Evolutionary conservation across 2,113 vertebrate genomes (phyloP).

Genomic region (Xyrauchen texanus): DNA sequence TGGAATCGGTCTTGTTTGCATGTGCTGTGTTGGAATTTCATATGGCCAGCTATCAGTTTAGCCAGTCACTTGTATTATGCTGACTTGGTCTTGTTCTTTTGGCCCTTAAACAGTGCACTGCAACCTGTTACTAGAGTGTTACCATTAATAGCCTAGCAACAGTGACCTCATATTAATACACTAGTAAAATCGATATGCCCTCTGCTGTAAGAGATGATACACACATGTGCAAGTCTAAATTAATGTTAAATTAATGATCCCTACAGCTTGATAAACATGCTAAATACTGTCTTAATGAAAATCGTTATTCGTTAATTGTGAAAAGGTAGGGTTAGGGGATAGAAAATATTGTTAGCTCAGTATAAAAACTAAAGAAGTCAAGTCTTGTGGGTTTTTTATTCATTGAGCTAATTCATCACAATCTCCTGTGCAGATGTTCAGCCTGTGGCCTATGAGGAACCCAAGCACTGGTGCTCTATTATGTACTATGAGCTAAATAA

Average conservation of each 20-base stretch:
- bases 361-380: no score
- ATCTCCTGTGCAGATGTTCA: conserved; percentile 87
- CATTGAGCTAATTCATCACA: not conserved
- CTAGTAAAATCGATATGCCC: conserved; percentile 38
- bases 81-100: conserved; percentile 16
- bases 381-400: not conserved
- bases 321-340: no score
- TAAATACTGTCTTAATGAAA: no score
- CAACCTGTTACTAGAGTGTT: conserved; percentile 25
- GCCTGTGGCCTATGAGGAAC: conserved; percentile 95
- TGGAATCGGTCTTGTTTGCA: no score
- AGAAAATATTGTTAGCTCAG: no score
- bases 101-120: conserved; percentile 14
- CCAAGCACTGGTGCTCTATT: conserved; percentile 99
- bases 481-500: conserved; percentile 99
- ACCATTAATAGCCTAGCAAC: conserved; percentile 40
- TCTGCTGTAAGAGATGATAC: conserved; percentile 19
- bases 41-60: conserved; percentile 6
- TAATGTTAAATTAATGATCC: no score
- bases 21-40: conserved; percentile 1
- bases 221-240: conserved; percentile 28
- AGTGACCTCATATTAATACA: conserved; percentile 34
- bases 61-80: conserved; percentile 15
- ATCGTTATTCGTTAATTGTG: no score
- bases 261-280: no score